Base-by-base conservation (phyloP, 2,888 invertebrate genomes). In the Lasioglossum pauxillum region DNA sequence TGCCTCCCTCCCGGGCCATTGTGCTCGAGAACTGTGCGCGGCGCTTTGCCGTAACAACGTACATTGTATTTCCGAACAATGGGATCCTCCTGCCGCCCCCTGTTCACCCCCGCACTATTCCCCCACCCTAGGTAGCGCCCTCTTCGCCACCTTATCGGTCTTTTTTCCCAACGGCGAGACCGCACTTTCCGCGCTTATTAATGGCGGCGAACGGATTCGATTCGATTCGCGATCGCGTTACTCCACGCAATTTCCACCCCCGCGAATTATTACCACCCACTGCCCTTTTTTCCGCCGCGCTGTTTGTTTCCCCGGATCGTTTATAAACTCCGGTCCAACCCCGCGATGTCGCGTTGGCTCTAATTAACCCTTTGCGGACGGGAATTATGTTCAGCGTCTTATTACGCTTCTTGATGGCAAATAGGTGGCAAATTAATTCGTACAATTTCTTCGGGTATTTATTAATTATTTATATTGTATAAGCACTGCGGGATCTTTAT, bases 21-120 rank as follows among this genome's bases (percentile, higher is more conserved):
- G 93, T 93, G 79, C 82, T 85, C 86, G 87, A 84, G 89, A 87
- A 89, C 87, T 74, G 89, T 86, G 90, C 90, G 83, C 86, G 89
- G 86, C 90, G 91, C 92, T 92, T 90, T 90, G 84, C 88, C 88
- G 86, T 92, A 92, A 91, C 91, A 91, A 90, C 90, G 91, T 92
- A 92, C 91, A 92, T 92, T 93, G 91, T 93, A 91, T 90, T 90
- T 90, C 85, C 90, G 88, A 92, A 93, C 93, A 93, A 93, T 93
- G 75, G 90, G 84, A 88, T 88, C 87, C 89, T 89, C 87, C 89
- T 82, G 73, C 84, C 79, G 5, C 76, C 80, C 79, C n/a, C n/a
- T 12, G 12, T 57, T n/a, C 57, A 57, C 57, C n/a, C 71, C 73
- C 35, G 2, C 67, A 5, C 31, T 19, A 7, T 75, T 67, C 72